Evolutionary conservation across 2,113 vertebrate genomes (phyloP).

Genomic region (Albula goreensis): DNA sequence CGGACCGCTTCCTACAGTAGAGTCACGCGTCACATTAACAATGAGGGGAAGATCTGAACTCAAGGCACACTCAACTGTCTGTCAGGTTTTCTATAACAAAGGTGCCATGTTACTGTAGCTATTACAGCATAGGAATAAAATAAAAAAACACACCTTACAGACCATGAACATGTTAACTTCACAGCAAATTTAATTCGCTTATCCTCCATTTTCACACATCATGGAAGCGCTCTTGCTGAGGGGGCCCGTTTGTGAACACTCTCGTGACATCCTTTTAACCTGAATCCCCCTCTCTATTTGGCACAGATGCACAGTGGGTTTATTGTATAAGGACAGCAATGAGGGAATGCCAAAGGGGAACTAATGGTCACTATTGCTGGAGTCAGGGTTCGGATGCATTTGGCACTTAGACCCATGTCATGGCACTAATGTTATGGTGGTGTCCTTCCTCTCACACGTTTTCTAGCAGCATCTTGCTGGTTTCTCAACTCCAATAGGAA

Average conservation of each 20-base stretch:
- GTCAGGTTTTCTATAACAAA: background rate
- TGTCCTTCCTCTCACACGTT: conserved; percentile 27
- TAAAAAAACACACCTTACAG: background rate
- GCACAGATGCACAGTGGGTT: conserved; percentile 39
- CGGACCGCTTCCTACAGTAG: background rate
- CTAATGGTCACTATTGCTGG: conserved; percentile 61
- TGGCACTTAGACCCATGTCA: conserved; percentile 34
- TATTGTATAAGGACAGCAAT: conserved; percentile 47
- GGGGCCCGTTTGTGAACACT: background rate
- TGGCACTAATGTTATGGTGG: conserved; percentile 49
- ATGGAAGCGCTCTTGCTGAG: conserved; percentile 61
- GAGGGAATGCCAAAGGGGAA: conserved; percentile 34
- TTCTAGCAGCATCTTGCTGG: conserved; percentile 37
- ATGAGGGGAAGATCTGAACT: conserved; percentile 5
- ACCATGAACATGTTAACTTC: background rate
- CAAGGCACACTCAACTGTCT: conserved; percentile 26
- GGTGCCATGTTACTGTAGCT: background rate
- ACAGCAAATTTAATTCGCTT: conserved; percentile 2
- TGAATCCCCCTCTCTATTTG: conserved; percentile 35
- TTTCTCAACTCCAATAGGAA: conserved; percentile 23
- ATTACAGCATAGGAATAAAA: background rate
- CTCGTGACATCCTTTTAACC: background rate
- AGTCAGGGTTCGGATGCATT: conserved; percentile 46
- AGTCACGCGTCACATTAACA: conserved; percentile 19
- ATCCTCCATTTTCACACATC: background rate